Percentiles rank a stretch among this genome's conserved stretches.
These are phyloP conservation scores for Cremastinae sp. DNA, from an alignment of 2,888 invertebrate species.

Conservation along the genomic window DNA sequence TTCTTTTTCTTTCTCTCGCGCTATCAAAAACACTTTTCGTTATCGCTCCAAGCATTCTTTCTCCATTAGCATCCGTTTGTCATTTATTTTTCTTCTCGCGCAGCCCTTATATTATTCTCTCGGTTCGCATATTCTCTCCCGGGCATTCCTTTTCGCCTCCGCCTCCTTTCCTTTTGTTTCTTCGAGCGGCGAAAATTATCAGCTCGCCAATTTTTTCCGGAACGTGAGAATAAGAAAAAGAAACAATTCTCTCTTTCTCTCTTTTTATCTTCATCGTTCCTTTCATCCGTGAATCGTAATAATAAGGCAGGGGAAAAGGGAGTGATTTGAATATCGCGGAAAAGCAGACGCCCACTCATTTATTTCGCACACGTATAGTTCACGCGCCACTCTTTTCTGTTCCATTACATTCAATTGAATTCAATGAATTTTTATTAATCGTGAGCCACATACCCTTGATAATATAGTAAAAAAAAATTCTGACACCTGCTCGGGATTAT, in stretches of 20 bases:
- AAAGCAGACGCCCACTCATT: too few species aligned
- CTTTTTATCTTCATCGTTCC: not conserved
- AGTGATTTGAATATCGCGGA: not conserved
- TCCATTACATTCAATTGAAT: not conserved
- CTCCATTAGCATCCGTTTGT: constrained; percentile 30
- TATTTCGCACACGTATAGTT: too few species aligned
- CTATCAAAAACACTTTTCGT: constrained; percentile 31
- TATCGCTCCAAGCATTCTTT: constrained; percentile 21
- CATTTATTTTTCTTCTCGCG: constrained; percentile 13
- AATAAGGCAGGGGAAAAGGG: not conserved
- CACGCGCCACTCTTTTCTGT: too few species aligned
- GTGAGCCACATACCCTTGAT: too few species aligned
- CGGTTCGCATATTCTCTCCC: constrained; percentile 15
- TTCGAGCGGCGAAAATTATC: constrained; percentile 38
- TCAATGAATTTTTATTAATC: not conserved
- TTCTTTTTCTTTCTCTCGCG: constrained; percentile 8
- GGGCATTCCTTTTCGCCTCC: constrained; percentile 8
- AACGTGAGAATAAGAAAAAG: not conserved
- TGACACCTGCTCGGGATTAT: too few species aligned
- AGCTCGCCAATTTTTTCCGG: constrained; percentile 29
- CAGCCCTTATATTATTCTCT: constrained; percentile 23
- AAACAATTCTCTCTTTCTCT: not conserved
- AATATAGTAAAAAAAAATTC: too few species aligned
- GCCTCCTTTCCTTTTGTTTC: constrained; percentile 46
- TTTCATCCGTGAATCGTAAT: too few species aligned